Evolutionary conservation across 2,888 invertebrate species (phyloP).

Genomic region (Schizotus pectinicornis): DNA sequence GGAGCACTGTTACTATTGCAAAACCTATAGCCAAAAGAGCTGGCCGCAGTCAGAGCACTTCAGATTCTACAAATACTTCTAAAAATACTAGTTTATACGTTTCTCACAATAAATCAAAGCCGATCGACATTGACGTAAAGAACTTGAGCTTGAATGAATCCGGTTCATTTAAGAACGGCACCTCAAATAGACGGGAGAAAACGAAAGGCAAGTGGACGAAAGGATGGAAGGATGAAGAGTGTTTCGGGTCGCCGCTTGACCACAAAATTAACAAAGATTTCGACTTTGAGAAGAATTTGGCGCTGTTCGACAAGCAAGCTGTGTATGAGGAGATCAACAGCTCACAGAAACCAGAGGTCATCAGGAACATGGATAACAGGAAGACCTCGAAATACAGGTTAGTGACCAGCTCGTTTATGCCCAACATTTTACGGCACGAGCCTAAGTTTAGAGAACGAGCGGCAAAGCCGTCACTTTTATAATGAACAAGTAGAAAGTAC

Average conservation of each 20-base stretch:
- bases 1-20: conserved; percentile 62
- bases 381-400: conserved; percentile 55
- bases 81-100: conserved; percentile 51
- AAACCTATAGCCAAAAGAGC: conserved; percentile 63
- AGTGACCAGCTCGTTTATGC: conserved; percentile 2
- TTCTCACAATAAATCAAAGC: conserved; percentile 53
- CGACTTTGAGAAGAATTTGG: conserved; percentile 94
- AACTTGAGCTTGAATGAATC: conserved; percentile 44
- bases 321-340: conserved; percentile 76
- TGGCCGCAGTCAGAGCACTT: conserved; percentile 57
- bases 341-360: conserved; percentile 67
- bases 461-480: too few relatives aligned
- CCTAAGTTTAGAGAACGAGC: too few relatives aligned
- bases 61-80: conserved; percentile 54
- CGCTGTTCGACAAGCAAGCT: conserved; percentile 86
- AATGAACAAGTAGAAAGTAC: too few relatives aligned
- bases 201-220: conserved; percentile 60
- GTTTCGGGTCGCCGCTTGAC: conserved; percentile 77
- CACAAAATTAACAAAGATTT: conserved; percentile 77
- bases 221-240: conserved; percentile 72
- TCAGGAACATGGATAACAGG: conserved; percentile 60
- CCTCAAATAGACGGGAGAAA: conserved; percentile 63
- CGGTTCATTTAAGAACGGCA: conserved; percentile 54
- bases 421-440: too few relatives aligned
- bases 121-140: conserved; percentile 52